These are phyloP conservation scores for Calyptommatus sinebrachiatus DNA, from an alignment of 2,113 vertebrate species.

Conservation along the genomic window DNA sequence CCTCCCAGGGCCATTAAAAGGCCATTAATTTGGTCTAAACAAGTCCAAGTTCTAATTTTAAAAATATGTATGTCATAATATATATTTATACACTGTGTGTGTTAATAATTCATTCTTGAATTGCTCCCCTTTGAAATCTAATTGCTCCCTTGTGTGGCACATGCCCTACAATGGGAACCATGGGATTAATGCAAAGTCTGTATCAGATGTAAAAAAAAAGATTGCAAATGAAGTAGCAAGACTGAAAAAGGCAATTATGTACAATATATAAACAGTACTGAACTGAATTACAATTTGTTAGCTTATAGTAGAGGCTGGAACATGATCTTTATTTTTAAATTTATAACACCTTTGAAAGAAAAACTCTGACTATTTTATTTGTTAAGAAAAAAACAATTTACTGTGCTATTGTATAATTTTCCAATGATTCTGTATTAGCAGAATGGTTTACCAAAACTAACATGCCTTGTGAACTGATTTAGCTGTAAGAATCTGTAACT, in stretches of 20 bases:
- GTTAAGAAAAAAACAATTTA: neutral
- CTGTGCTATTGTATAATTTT: neutral
- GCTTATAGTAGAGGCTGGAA: neutral
- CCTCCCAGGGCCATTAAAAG: no score
- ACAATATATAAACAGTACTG: no score
- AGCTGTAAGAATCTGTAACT: constrained; percentile 8
- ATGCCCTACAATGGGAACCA: no score
- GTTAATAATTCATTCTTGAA: no score
- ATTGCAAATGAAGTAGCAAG: neutral
- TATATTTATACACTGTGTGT: no score
- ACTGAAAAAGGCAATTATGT: neutral
- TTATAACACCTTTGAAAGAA: neutral
- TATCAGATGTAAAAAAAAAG: no score
- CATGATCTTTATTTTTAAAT: neutral
- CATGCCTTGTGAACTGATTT: neutral
- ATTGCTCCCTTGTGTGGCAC: no score
- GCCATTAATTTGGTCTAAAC: no score
- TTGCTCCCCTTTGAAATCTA: no score
- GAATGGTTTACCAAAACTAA: neutral
- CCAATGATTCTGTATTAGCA: neutral
- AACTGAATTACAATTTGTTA: constrained; percentile 5
- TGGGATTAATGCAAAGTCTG: no score
- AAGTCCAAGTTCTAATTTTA: no score
- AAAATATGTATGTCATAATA: no score
- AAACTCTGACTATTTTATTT: neutral